Evolutionary conservation across 2,888 invertebrate genomes (phyloP).

Genomic region (Agrochola lota): DNA sequence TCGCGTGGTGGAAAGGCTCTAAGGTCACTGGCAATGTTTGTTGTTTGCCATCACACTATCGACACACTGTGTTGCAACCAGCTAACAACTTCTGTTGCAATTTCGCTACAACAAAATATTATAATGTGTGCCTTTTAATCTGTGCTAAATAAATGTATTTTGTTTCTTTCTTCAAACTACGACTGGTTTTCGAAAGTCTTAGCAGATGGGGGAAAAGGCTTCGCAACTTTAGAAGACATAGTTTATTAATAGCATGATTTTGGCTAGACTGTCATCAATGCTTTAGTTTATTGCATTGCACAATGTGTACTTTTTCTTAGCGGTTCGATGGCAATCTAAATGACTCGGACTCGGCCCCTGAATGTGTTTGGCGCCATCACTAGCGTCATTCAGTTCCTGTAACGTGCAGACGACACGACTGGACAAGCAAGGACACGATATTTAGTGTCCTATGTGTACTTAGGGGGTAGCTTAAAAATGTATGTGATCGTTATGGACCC

Average conservation of each 20-base stretch:
- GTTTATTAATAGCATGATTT: not conserved
- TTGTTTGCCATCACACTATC: constrained; percentile 43
- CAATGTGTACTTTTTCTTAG: too few species aligned
- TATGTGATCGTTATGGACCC: too few species aligned
- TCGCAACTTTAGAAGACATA: constrained; percentile 2
- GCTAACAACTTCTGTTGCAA: constrained; percentile 47
- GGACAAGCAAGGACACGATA: too few species aligned
- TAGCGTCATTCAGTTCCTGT: too few species aligned
- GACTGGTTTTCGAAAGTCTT: constrained; percentile 36
- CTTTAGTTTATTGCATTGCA: not conserved
- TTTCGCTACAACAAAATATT: constrained; percentile 17
- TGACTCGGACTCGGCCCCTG: too few species aligned
- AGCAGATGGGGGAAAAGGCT: not conserved
- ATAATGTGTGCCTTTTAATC: too few species aligned
- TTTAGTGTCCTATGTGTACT: not conserved
- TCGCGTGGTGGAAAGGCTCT: constrained; percentile 48
- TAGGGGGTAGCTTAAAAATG: not conserved
- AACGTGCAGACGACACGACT: too few species aligned
- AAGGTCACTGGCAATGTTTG: constrained; percentile 64
- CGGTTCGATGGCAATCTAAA: too few species aligned
- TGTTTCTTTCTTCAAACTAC: not conserved
- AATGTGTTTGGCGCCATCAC: not conserved
- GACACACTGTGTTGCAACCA: constrained; percentile 39
- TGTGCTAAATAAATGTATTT: too few species aligned
- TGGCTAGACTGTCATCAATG: not conserved